Percentiles rank a stretch among this genome's conserved stretches.
Evolutionary conservation across 2,888 invertebrate genomes (phyloP).

Genomic region (Steinernema hermaphroditum): DNA sequence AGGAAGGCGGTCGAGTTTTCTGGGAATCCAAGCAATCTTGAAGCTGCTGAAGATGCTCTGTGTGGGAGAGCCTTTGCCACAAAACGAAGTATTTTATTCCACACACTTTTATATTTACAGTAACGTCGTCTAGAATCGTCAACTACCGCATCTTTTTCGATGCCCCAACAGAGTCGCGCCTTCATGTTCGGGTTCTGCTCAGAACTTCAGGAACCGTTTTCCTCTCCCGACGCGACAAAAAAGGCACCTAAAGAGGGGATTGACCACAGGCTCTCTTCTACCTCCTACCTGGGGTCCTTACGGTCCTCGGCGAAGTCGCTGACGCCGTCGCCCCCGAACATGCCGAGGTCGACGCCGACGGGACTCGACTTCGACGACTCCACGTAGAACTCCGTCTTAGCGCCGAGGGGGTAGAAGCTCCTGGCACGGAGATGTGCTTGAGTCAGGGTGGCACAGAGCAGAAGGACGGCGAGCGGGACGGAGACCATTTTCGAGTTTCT

Average conservation of each 20-base stretch:
- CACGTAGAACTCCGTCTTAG: neutral
- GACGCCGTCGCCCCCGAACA: neutral
- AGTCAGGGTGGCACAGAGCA: neutral
- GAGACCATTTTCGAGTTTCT: neutral
- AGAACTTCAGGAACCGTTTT: neutral
- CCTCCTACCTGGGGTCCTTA: neutral
- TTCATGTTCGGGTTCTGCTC: neutral
- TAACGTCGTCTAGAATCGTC: neutral
- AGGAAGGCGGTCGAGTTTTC: neutral
- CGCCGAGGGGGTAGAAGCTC: neutral
- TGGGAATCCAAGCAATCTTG: no score
- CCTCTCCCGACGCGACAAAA: constrained; percentile 16
- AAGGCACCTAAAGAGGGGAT: neutral
- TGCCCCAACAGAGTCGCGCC: no score
- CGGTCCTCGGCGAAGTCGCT: neutral
- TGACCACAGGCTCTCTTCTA: neutral
- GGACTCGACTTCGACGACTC: neutral
- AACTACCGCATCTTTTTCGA: no score
- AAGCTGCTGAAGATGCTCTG: no score
- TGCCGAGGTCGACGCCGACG: neutral
- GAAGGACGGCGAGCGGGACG: neutral
- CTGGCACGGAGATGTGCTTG: constrained; percentile 2
- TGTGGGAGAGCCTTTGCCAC: no score
- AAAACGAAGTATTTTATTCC: no score
- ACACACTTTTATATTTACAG: no score